These are phyloP conservation scores for Muricea muricata DNA, from an alignment of 92 coral and sea anemone species.

Conservation along the genomic window DNA sequence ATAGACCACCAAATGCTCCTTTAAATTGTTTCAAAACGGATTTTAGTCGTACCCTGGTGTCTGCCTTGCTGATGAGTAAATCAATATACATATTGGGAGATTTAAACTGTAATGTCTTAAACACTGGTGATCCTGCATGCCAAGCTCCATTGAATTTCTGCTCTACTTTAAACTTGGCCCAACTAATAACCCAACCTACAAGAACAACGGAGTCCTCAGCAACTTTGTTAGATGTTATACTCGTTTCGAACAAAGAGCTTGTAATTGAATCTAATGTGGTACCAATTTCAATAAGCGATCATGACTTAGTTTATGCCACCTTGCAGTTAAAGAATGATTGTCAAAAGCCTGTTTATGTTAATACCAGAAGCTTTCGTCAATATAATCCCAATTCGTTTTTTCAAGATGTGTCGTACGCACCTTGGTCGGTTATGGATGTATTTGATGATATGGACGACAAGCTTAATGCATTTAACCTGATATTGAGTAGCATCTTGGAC, in stretches of 20 bases:
- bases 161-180: slow-evolving; percentile 39
- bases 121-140: not conserved
- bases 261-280: slow-evolving; percentile 40
- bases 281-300: slow-evolving; percentile 63
- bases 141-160: slow-evolving; percentile 50
- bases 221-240: slow-evolving; percentile 56
- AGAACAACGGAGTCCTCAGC: slow-evolving; percentile 47
- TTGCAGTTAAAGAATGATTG: slow-evolving; percentile 50
- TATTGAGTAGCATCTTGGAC: not conserved
- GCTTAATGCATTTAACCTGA: not conserved
- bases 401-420: slow-evolving; percentile 26
- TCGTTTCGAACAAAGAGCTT: slow-evolving; percentile 41
- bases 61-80: slow-evolving; percentile 31
- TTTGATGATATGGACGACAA: slow-evolving; percentile 4
- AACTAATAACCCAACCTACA: slow-evolving; percentile 33
- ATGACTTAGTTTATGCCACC: slow-evolving; percentile 46
- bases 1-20: slow-evolving; percentile 58
- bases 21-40: slow-evolving; percentile 38
- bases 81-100: slow-evolving; percentile 56
- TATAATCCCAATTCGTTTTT: slow-evolving; percentile 38
- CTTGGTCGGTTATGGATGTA: slow-evolving; percentile 55
- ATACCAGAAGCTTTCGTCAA: slow-evolving; percentile 26
- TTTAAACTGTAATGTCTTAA: slow-evolving; percentile 29
- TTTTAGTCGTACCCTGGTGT: slow-evolving; percentile 22
- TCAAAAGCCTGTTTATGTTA: slow-evolving; percentile 44